These are phyloP conservation scores for Palloptera scutellata DNA, from an alignment of 2,888 invertebrate species.

Conservation along the genomic window DNA sequence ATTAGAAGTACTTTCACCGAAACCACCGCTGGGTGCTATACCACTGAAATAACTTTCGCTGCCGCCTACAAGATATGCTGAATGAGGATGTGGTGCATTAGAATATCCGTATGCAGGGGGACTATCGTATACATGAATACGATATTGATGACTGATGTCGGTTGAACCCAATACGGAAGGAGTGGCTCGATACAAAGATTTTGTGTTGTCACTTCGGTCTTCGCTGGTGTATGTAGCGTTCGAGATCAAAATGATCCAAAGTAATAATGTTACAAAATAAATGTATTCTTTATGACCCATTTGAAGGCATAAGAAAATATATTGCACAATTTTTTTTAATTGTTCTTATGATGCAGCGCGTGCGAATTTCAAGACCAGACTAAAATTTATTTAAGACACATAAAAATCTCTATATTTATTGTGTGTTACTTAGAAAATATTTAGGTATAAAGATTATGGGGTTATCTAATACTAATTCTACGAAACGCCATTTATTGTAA, in stretches of 20 bases:
- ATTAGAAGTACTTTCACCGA: no score
- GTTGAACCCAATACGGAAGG: conserved; percentile 17
- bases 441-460: no score
- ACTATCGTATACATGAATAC: conserved; percentile 13
- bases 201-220: background rate
- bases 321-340: no score
- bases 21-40: no score
- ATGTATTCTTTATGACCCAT: background rate
- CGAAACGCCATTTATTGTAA: no score
- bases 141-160: conserved; percentile 26
- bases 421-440: no score
- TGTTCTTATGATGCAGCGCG: background rate
- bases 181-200: conserved; percentile 1
- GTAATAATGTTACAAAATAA: background rate
- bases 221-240: background rate
- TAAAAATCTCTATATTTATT: no score
- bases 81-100: no score
- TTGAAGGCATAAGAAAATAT: background rate
- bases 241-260: background rate
- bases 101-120: background rate
- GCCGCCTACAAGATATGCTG: no score
- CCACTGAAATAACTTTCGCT: no score
- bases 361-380: background rate
- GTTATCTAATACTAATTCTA: no score
- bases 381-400: background rate